Conservation (phyloP, 2,888 invertebrate species). For the Uloborus plumipes region DNA sequence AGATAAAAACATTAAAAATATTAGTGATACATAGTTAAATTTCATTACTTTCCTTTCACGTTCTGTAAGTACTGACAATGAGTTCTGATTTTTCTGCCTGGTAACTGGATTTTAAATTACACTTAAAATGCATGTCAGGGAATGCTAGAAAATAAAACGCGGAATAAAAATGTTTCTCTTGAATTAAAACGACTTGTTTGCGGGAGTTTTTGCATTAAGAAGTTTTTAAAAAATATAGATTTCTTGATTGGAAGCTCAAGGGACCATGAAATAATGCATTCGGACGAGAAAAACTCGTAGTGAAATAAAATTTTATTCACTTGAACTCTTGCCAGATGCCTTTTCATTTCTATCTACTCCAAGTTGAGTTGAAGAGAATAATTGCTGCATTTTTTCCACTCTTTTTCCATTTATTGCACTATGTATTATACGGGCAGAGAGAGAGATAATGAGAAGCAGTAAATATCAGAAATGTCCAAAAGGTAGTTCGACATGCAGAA, state of each 20-base stretch:
- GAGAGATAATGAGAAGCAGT: constrained; percentile 11
- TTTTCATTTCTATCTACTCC: constrained; percentile 23
- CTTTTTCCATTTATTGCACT: neutral
- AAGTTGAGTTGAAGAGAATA: constrained; percentile 33
- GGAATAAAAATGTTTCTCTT: neutral
- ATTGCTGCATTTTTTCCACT: constrained; percentile 30
- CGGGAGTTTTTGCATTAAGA: constrained; percentile 12
- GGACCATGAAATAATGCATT: constrained; percentile 45
- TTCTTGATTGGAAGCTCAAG: constrained; percentile 44
- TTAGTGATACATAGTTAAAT: too few relatives aligned
- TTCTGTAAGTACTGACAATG: too few relatives aligned
- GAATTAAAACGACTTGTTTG: constrained; percentile 20
- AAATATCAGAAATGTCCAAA: constrained; percentile 14
- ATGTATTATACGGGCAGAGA: neutral
- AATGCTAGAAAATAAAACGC: too few relatives aligned
- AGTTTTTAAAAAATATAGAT: constrained; percentile 13
- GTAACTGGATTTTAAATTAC: too few relatives aligned
- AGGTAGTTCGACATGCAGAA: too few relatives aligned
- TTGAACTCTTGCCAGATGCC: constrained; percentile 41
- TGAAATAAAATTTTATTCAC: constrained; percentile 23
- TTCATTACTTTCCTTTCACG: too few relatives aligned
- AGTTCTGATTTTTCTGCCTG: too few relatives aligned
- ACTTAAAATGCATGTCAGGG: too few relatives aligned
- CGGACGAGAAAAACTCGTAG: constrained; percentile 19
- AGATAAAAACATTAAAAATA: too few relatives aligned